These are phyloP conservation scores for Frankliniella intonsa DNA, from an alignment of 2,888 invertebrate species.

Conservation along the genomic window DNA sequence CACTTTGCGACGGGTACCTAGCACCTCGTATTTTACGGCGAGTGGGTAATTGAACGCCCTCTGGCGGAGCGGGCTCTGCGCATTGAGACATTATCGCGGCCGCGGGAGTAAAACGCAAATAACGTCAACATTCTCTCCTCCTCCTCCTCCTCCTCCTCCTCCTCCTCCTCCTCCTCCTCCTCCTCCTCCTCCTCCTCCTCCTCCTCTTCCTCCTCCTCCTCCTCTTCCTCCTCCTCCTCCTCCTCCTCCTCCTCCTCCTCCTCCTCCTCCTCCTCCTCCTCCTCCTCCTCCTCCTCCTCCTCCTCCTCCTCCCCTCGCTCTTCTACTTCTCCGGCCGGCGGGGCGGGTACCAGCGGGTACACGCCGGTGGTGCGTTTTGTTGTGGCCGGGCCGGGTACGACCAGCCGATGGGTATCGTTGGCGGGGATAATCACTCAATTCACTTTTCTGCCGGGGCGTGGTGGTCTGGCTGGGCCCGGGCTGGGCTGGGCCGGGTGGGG, in stretches of 20 bases:
- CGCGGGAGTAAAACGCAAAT: no score
- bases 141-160: neutral
- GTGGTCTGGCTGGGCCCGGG: neutral
- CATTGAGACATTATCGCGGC: conserved; percentile 9
- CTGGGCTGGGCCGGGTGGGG: no score
- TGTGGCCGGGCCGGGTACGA: neutral
- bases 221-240: no score
- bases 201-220: no score
- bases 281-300: neutral
- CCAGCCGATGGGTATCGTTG: neutral
- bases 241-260: no score
- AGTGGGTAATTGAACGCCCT: neutral
- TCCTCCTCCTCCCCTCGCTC: neutral
- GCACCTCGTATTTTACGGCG: conserved; percentile 23
- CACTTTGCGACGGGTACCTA: neutral
- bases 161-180: neutral
- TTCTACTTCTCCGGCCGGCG: no score
- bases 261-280: neutral
- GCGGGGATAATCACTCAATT: conserved; percentile 13
- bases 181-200: neutral
- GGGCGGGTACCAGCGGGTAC: no score
- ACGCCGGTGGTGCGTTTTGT: no score
- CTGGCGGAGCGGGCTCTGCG: neutral
- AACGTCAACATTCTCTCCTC: neutral
- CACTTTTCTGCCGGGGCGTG: neutral